These are phyloP conservation scores for Ecliptopera silaceata DNA, from an alignment of 2,888 invertebrate species.

Conservation along the genomic window DNA sequence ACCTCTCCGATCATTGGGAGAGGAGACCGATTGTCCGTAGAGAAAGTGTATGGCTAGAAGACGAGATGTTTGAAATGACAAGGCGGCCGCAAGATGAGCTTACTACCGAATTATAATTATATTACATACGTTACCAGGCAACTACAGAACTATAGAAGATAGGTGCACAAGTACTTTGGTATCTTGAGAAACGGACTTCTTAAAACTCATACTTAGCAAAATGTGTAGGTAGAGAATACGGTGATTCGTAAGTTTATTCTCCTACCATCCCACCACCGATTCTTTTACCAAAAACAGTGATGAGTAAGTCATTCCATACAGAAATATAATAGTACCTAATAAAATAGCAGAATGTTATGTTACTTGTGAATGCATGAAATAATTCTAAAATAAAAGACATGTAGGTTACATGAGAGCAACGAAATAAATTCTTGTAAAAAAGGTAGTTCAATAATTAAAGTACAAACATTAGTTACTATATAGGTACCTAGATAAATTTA, in stretches of 20 bases:
- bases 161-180: background rate
- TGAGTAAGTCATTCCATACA: background rate
- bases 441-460: constrained; percentile 8
- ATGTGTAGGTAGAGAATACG: background rate
- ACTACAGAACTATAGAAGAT: background rate
- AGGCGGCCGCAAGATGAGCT: constrained; percentile 95
- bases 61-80: constrained; percentile 92
- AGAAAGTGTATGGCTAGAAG: constrained; percentile 87
- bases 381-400: background rate
- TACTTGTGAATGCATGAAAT: background rate
- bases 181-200: background rate
- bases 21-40: constrained; percentile 74
- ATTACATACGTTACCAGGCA: constrained; percentile 6
- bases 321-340: background rate
- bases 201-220: background rate
- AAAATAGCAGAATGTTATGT: too few relatives aligned
- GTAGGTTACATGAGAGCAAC: constrained; percentile 8
- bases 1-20: constrained; percentile 77
- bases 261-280: background rate
- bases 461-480: constrained; percentile 16
- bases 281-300: background rate
- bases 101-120: constrained; percentile 89
- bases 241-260: background rate
- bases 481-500: background rate
- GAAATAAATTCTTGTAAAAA: constrained; percentile 13